Base-by-base conservation (phyloP, 2,888 invertebrate species). In the Megamerina dolium region DNA sequence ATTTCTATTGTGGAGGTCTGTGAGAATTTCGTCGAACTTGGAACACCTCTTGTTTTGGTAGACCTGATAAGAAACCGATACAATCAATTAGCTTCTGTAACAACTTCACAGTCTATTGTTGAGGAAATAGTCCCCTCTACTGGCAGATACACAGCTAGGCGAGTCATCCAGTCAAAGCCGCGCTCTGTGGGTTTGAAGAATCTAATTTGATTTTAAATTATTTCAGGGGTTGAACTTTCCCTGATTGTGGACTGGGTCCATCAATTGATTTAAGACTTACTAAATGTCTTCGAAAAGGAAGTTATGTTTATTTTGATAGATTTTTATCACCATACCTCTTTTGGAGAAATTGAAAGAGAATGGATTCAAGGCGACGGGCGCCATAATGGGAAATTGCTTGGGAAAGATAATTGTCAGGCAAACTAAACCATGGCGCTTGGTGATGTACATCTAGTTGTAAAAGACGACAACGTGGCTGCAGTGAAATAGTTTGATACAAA, bases 241-340 rank as follows among this genome's bases (percentile, higher is more conserved):
- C 42, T n/a, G 52, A 51, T 32, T 43, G 40, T 35, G 47, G 46
- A 13, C 42, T 57, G 18, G 50, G 51, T 3, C 46, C 51, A 27
- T 50, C 52, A 16, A 46, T 52, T 23, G 49, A 54, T 27, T 36
- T 54, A 33, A 26, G 49, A 17, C 41, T 55, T 14, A 42, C 37
- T 29, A 45, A 32, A 46, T 55, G 27, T 19, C 45, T 48, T 35
- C 44, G 41, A 43, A 33, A 36, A 17, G 46, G 37, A 17, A 45
- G 33, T 10, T 19, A 41, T 18, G 13, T 27, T 6, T 31, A 23
- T 35, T 38, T 38, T 13, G 48, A n/a, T n/a, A n/a, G n/a, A n/a
- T 41, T 39, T 42, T 50, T 34, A 45, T 45, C 12, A 45, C 43
- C 5, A 26, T 48, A 40, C 43, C n/a, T n/a, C n/a, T n/a, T 34